phyloP scores from a whole-genome alignment of 2,888 invertebrate genomes.

The Cylloceria caligata region DNA sequence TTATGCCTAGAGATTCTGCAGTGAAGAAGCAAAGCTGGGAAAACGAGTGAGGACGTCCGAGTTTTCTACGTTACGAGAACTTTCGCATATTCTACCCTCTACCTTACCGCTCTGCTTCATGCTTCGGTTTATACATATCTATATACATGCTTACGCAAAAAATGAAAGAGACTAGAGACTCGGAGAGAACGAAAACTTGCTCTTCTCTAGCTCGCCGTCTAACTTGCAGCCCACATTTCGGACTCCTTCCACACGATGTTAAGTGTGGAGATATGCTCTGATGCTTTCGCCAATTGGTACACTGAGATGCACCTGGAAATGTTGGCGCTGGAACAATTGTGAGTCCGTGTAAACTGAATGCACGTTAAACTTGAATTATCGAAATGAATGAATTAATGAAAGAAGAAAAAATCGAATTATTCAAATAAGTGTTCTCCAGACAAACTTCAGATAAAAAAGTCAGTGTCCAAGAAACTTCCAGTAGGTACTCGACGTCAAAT shows the following conservation, averaged over 20 bases:
- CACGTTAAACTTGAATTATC: background rate
- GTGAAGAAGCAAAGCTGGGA: conserved; percentile 34
- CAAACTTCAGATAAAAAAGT: background rate
- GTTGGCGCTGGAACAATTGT: conserved; percentile 8
- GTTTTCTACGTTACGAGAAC: conserved; percentile 69
- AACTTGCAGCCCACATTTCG: conserved; percentile 12
- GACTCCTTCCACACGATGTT: conserved; percentile 31
- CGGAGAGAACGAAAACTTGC: conserved; percentile 18
- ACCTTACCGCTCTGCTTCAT: conserved; percentile 26
- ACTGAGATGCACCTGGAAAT: conserved; percentile 8
- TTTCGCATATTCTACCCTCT: conserved; percentile 70
- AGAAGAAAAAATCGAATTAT: background rate
- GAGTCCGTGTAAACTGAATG: background rate
- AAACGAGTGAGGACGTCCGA: conserved; percentile 64
- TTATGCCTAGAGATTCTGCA: conserved; percentile 37
- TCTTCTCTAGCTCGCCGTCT: conserved; percentile 33
- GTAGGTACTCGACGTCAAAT: background rate
- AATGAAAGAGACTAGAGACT: conserved; percentile 15
- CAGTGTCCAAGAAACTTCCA: background rate
- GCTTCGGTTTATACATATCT: background rate
- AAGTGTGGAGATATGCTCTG: background rate
- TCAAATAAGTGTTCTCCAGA: background rate
- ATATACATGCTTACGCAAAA: conserved; percentile 13
- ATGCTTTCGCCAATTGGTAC: conserved; percentile 25
- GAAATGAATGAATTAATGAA: background rate